phyloP scores from a whole-genome alignment of 2,113 vertebrate species.

The Calidris pygmaea region DNA sequence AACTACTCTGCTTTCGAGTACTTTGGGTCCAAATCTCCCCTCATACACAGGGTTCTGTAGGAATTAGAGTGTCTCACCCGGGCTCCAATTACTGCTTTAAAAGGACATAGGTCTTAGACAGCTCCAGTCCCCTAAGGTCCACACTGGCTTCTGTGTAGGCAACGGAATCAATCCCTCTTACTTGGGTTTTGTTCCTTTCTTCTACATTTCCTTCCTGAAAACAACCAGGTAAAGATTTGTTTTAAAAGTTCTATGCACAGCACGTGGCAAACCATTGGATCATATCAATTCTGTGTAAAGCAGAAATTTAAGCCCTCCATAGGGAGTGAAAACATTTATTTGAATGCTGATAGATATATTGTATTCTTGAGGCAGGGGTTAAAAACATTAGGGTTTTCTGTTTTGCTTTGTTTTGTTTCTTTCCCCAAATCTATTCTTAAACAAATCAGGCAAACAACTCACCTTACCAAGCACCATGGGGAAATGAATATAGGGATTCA shows the following conservation, averaged over 20 bases:
- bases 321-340: conserved; percentile 11
- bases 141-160: background rate
- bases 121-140: background rate
- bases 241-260: background rate
- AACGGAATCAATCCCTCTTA: background rate
- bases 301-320: conserved; percentile 9
- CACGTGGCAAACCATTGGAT: background rate
- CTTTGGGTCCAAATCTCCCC: background rate
- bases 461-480: conserved; percentile 36
- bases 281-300: background rate
- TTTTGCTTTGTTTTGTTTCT: conserved; percentile 35
- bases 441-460: conserved; percentile 53
- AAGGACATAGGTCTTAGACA: background rate
- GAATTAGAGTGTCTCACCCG: background rate
- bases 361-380: conserved; percentile 44
- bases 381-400: conserved; percentile 38
- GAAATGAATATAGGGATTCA: conserved; percentile 56
- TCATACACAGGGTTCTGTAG: background rate
- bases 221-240: background rate
- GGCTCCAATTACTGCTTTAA: background rate
- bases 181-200: background rate
- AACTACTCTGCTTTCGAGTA: background rate
- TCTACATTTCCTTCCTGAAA: background rate
- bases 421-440: conserved; percentile 49
- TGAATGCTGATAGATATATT: background rate